A percentile compares a stretch with the other conserved stretches of the same genome.
phyloP scores from a whole-genome alignment of 2,113 vertebrate species.

The Platichthys flesus region DNA sequence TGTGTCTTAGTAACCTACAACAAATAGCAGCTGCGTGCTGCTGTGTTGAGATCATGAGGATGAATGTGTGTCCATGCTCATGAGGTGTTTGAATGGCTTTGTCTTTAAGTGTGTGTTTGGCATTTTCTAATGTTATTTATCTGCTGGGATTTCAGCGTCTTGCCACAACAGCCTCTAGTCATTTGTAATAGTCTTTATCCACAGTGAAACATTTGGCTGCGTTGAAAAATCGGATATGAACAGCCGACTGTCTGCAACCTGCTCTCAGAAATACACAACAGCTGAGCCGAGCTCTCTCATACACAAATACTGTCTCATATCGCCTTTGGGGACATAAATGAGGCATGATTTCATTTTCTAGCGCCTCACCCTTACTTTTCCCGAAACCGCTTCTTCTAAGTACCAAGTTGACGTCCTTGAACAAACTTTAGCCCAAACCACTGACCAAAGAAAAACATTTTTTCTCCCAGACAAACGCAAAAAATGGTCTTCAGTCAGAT shows the following conservation, averaged over 20 bases:
- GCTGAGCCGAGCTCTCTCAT: not conserved
- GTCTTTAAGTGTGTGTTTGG: not conserved
- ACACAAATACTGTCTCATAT: too few relatives aligned
- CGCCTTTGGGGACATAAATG: too few relatives aligned
- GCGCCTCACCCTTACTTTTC: too few relatives aligned
- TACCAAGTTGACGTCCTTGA: not conserved
- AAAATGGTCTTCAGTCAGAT: not conserved
- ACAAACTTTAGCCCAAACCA: not conserved
- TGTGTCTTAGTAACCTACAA: not conserved
- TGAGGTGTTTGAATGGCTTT: slow-evolving; percentile 7
- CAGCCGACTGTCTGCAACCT: slow-evolving; percentile 6
- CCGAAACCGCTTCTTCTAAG: not conserved
- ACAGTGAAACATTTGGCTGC: slow-evolving; percentile 53
- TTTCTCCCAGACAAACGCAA: not conserved
- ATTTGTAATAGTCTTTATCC: slow-evolving; percentile 58
- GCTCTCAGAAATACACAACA: slow-evolving; percentile 19
- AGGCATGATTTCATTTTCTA: too few relatives aligned
- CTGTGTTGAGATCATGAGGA: not conserved
- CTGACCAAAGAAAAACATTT: slow-evolving; percentile 2
- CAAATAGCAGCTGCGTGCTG: not conserved
- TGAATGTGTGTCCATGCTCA: not conserved
- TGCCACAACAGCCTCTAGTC: slow-evolving; percentile 47
- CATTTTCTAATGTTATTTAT: slow-evolving; percentile 54
- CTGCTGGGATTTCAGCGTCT: slow-evolving; percentile 36
- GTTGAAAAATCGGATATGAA: slow-evolving; percentile 59